phyloP scores from a whole-genome alignment of 2,113 vertebrate species.

The Empidonax alnorum region DNA sequence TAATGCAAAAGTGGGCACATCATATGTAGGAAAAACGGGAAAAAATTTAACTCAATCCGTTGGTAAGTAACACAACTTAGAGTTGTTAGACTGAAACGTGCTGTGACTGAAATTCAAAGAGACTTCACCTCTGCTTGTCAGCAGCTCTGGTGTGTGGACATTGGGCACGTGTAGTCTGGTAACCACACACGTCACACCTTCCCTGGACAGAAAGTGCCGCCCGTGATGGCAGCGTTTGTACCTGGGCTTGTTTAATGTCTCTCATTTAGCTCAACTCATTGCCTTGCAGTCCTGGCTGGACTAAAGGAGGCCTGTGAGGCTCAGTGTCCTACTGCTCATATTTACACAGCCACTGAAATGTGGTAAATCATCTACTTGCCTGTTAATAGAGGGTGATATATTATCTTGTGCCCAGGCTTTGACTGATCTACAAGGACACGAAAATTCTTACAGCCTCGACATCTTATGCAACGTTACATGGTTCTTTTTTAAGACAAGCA shows the following conservation, averaged over 20 bases:
- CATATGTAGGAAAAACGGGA: not conserved
- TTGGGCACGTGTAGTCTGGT: not conserved
- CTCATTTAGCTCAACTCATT: slow-evolving; percentile 62
- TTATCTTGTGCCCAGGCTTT: not conserved
- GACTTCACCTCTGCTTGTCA: not conserved
- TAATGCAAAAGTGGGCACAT: not conserved
- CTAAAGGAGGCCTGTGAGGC: not conserved
- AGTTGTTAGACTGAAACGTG: not conserved
- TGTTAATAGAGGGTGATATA: slow-evolving; percentile 17
- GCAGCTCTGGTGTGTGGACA: not conserved
- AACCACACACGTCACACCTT: not conserved
- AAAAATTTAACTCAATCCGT: not conserved
- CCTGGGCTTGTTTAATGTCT: not conserved
- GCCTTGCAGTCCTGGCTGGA: slow-evolving; percentile 1
- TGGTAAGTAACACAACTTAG: not conserved
- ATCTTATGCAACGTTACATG: not conserved
- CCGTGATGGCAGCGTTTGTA: not conserved
- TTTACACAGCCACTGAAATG: slow-evolving; percentile 60
- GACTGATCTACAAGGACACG: not conserved
- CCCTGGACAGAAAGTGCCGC: not conserved
- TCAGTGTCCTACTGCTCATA: slow-evolving; percentile 6
- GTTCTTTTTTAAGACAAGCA: not conserved
- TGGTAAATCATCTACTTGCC: slow-evolving; percentile 73
- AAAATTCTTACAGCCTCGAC: not conserved
- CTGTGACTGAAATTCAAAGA: not conserved